A percentile compares a stretch with the other conserved stretches of the same genome.
Conservation (phyloP, 2,797 vertebrate species). For the Pteropus rufus region DNA sequence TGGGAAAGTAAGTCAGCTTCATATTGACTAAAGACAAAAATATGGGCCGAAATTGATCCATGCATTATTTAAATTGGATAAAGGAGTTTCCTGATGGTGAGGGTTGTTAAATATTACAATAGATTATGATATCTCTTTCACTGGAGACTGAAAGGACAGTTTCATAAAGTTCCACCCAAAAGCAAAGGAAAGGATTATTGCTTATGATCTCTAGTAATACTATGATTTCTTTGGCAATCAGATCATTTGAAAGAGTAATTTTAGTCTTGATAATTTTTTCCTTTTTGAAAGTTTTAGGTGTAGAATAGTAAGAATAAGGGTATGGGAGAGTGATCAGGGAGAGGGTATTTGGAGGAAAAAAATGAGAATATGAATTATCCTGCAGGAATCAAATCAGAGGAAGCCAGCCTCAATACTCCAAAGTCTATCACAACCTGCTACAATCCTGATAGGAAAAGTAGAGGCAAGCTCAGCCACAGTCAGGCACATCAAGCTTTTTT, state of each 20-base stretch:
- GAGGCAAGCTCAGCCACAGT: neutral
- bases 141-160: neutral
- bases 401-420: neutral
- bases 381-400: neutral
- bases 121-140: conserved; percentile 26
- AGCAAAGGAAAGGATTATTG: neutral
- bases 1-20: neutral
- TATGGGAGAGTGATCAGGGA: neutral
- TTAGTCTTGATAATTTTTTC: neutral
- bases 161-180: conserved; percentile 11
- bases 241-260: neutral
- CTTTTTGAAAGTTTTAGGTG: neutral
- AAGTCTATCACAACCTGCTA: neutral
- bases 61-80: conserved; percentile 53
- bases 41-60: neutral
- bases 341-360: neutral
- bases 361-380: neutral
- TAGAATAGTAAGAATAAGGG: neutral
- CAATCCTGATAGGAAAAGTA: neutral
- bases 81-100: conserved; percentile 36
- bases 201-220: neutral
- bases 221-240: conserved; percentile 17
- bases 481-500: neutral
- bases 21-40: neutral
- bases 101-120: conserved; percentile 47